These are phyloP conservation scores for Eupithecia subumbrata DNA, from an alignment of 2,888 invertebrate genomes.

Conservation along the genomic window DNA sequence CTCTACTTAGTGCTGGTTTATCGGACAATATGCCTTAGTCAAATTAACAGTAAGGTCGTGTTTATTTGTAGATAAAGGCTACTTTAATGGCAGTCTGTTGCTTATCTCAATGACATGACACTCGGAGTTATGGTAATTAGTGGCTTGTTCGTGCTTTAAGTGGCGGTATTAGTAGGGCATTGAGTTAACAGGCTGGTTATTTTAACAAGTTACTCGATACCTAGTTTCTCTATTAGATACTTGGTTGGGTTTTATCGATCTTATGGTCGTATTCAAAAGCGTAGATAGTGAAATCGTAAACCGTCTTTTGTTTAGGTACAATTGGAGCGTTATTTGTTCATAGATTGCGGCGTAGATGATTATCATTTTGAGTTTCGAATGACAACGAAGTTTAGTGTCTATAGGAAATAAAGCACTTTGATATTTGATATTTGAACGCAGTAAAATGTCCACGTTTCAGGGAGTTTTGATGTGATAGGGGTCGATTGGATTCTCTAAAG, in stretches of 20 bases:
- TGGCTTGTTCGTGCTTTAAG: slow-evolving; percentile 22
- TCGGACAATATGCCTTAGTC: slow-evolving; percentile 31
- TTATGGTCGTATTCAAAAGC: not conserved
- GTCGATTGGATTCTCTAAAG: no score
- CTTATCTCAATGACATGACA: slow-evolving; percentile 38
- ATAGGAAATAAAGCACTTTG: no score
- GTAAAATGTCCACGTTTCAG: no score
- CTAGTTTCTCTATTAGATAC: slow-evolving; percentile 2
- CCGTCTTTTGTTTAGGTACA: not conserved
- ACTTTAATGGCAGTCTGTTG: slow-evolving; percentile 31
- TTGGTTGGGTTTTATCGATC: not conserved
- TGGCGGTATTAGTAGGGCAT: slow-evolving; percentile 18
- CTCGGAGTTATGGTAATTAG: slow-evolving; percentile 28
- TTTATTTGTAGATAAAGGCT: slow-evolving; percentile 44
- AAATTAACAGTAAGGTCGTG: slow-evolving; percentile 42
- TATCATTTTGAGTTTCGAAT: not conserved
- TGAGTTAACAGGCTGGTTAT: slow-evolving; percentile 13
- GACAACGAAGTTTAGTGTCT: not conserved
- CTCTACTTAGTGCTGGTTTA: slow-evolving; percentile 13
- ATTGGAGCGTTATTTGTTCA: not conserved
- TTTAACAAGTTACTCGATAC: slow-evolving; percentile 4
- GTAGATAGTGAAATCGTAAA: not conserved
- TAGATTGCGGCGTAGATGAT: not conserved
- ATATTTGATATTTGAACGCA: no score
- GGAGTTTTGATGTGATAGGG: no score